Conservation (phyloP, 2,888 invertebrate species). For the Cephus pulcher region DNA sequence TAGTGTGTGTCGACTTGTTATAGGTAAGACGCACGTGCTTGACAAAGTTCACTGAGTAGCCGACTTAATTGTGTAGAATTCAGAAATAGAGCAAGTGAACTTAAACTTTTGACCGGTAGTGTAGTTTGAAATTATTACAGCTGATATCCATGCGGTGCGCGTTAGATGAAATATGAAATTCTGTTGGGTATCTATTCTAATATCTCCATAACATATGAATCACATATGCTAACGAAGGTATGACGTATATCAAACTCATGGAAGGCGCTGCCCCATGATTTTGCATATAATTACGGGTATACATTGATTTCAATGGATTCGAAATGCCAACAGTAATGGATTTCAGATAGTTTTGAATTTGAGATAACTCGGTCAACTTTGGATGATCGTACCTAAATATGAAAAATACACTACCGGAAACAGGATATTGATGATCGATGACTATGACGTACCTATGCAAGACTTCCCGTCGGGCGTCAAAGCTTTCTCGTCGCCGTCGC, state of each 20-base stretch:
- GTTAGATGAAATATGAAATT: background rate
- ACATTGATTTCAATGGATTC: background rate
- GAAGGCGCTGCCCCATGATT: background rate
- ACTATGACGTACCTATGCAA: conserved; percentile 52
- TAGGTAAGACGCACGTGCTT: no score
- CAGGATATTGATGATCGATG: background rate
- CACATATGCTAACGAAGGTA: conserved; percentile 29
- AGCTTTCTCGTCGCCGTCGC: conserved; percentile 63
- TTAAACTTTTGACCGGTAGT: no score
- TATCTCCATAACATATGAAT: conserved; percentile 37
- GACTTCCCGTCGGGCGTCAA: conserved; percentile 57
- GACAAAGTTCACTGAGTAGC: no score
- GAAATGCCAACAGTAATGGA: background rate
- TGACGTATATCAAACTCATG: conserved; percentile 15
- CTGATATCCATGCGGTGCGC: background rate
- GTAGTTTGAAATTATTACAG: background rate
- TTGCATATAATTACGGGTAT: background rate
- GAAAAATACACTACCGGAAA: background rate
- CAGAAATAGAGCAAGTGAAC: no score
- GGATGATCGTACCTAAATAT: background rate
- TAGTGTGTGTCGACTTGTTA: no score
- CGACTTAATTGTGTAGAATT: no score
- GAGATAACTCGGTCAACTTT: background rate
- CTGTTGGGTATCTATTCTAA: background rate
- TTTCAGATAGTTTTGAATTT: background rate